Base-by-base conservation (phyloP, 2,113 vertebrate genomes). In the Poicephalus gulielmi region DNA sequence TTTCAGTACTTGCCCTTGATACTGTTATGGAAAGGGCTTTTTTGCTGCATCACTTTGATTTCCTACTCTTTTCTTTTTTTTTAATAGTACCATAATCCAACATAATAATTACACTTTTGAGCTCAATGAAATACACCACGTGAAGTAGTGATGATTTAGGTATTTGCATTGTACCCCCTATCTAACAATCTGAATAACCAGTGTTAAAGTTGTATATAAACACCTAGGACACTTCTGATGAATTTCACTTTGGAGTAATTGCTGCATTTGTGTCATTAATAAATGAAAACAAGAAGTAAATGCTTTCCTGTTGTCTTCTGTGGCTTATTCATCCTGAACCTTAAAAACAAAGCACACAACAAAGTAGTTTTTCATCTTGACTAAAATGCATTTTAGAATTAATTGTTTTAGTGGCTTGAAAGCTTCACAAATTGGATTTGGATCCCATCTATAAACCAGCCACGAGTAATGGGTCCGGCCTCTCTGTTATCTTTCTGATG, bases 321-420 rank as follows among this genome's bases (percentile, higher is more conserved):
- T 67, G 80, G 24, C n/a, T 88, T 88, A 73, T 60, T 95, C 95
- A 88, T 85, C 79, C 63, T 64, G 60, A 37, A 80, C 57, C 85
- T 94, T 95, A 89, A 75, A 70, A 82, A 52, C 50, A 53, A 87
- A 67, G 47, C 57, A 55, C 28, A 85, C 28, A n/a, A 62, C 62
- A 71, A 88, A 73, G 37, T 83, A 75, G 43, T 85, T 96, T 92
- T 93, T 91, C 64, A 80, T 96, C 86, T 85, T 81, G 83, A 79
- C 47, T 91, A 75, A 94, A 94, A 95, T 6, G 4, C 73, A 77
- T 87, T 97, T 92, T 86, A 24, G 94, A 96, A 95, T 88, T 91
- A 95, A 96, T 96, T 83, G 76, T 62, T 90, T 86, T 90, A 86
- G 88, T 95, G 93, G 35, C 69, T 94, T 94, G 94, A 94, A 90